These are phyloP conservation scores for Gambelia wislizenii DNA, from an alignment of 2,797 vertebrate genomes.

Conservation along the genomic window DNA sequence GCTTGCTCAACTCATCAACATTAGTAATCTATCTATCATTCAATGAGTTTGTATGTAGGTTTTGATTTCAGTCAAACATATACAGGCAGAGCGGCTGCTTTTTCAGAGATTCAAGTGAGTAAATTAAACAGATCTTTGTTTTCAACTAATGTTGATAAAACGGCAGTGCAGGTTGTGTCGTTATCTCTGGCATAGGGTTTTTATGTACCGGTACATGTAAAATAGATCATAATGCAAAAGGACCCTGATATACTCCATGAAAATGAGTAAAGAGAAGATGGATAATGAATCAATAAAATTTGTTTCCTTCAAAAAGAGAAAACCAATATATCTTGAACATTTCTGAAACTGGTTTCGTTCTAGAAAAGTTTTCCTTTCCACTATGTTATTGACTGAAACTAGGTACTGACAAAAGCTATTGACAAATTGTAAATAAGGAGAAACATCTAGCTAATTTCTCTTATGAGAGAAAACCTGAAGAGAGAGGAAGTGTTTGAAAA, in stretches of 20 bases:
- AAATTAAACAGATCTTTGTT: not conserved
- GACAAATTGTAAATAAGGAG: not conserved
- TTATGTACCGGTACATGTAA: not conserved
- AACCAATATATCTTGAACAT: not conserved
- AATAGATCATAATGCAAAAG: not conserved
- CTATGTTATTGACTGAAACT: not conserved
- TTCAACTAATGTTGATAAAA: slow-evolving; percentile 7
- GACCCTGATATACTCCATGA: not conserved
- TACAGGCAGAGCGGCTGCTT: not conserved
- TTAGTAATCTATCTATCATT: not conserved
- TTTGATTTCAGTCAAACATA: not conserved
- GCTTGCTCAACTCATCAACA: not conserved
- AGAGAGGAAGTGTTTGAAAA: not conserved
- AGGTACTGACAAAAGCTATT: not conserved
- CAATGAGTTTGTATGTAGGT: not conserved
- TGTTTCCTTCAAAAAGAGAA: slow-evolving; percentile 1
- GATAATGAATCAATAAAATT: not conserved
- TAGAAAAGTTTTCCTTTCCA: not conserved
- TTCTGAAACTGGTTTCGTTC: not conserved
- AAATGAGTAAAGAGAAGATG: not conserved
- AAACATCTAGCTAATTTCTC: not conserved
- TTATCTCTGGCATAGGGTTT: not conserved
- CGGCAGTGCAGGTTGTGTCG: not conserved
- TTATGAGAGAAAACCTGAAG: not conserved
- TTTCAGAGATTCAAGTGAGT: not conserved